Evolutionary conservation across 2,888 invertebrate genomes (phyloP).

Genomic region (Acronicta psi): DNA sequence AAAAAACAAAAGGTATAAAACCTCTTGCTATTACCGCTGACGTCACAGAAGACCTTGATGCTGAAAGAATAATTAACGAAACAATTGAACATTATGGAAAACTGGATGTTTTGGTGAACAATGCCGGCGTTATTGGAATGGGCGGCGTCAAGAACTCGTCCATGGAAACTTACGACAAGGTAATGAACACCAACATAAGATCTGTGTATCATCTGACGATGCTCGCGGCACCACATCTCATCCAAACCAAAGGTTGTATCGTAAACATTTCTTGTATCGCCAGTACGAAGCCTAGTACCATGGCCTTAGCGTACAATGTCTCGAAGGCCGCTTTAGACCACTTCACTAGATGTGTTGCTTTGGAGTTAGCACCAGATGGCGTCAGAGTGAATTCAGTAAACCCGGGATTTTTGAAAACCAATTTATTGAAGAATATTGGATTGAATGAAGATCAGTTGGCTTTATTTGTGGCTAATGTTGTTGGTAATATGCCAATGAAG

Average conservation of each 20-base stretch:
- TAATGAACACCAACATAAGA: conserved; percentile 96
- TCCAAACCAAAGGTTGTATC: conserved; percentile 94
- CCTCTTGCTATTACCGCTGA: conserved; percentile 90
- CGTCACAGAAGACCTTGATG: conserved; percentile 91
- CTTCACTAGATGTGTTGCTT: conserved; percentile 96
- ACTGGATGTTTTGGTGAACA: conserved; percentile 94
- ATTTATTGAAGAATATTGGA: conserved; percentile 92
- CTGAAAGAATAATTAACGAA: conserved; percentile 90
- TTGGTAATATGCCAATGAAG: conserved; percentile 95
- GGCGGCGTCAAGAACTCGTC: conserved; percentile 95
- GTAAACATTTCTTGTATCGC: conserved; percentile 97
- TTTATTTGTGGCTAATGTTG: conserved; percentile 89
- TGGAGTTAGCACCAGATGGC: conserved; percentile 94
- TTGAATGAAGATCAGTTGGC: conserved; percentile 92
- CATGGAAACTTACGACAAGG: conserved; percentile 94
- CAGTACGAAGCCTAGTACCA: conserved; percentile 91
- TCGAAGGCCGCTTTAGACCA: conserved; percentile 98
- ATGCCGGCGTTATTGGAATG: conserved; percentile 94
- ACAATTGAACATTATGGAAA: conserved; percentile 92
- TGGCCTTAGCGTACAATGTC: conserved; percentile 95
- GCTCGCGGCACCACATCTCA: conserved; percentile 94
- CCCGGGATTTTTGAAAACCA: conserved; percentile 97
- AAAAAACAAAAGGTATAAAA: conserved; percentile 87
- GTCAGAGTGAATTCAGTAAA: conserved; percentile 97
- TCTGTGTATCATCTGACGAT: conserved; percentile 94